Percentiles rank a stretch among this genome's conserved stretches.
Conservation (phyloP, 2,113 vertebrate species). For the Poeciliopsis prolifica region DNA sequence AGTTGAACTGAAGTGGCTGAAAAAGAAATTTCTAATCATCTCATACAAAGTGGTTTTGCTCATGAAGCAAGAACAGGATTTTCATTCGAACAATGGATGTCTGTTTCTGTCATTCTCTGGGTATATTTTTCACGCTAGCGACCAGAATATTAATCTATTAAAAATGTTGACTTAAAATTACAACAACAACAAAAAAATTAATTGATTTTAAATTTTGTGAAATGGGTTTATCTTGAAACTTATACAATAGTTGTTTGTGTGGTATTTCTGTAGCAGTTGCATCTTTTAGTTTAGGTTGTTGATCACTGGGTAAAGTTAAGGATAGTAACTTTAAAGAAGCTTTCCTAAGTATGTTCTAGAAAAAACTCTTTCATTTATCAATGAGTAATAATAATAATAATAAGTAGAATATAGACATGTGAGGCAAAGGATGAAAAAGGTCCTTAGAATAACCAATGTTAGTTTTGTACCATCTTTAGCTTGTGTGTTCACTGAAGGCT, state of each 20-base stretch:
- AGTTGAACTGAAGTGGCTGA: constrained; percentile 47
- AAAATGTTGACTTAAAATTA: too few species aligned
- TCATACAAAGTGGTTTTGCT: constrained; percentile 52
- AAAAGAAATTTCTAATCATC: constrained; percentile 51
- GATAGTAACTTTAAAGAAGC: constrained; percentile 37
- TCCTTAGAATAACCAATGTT: not conserved
- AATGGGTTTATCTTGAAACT: too few species aligned
- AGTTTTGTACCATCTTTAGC: constrained; percentile 3
- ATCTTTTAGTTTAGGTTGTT: constrained; percentile 23
- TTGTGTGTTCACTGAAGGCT: constrained; percentile 26
- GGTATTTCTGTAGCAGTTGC: constrained; percentile 1
- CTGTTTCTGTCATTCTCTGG: constrained; percentile 16
- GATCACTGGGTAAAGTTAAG: constrained; percentile 20
- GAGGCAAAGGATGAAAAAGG: not conserved
- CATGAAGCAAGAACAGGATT: not conserved
- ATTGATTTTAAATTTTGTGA: too few species aligned
- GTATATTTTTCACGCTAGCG: constrained; percentile 8
- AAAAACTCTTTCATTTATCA: constrained; percentile 25
- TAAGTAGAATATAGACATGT: not conserved
- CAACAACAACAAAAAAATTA: too few species aligned
- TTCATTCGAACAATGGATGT: constrained; percentile 26
- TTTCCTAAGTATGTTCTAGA: constrained; percentile 9
- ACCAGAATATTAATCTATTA: constrained; percentile 9
- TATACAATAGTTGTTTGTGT: not conserved
- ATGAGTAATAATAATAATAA: not conserved